phyloP scores from a whole-genome alignment of 2,888 invertebrate species.

The Acholoe squamosa region DNA sequence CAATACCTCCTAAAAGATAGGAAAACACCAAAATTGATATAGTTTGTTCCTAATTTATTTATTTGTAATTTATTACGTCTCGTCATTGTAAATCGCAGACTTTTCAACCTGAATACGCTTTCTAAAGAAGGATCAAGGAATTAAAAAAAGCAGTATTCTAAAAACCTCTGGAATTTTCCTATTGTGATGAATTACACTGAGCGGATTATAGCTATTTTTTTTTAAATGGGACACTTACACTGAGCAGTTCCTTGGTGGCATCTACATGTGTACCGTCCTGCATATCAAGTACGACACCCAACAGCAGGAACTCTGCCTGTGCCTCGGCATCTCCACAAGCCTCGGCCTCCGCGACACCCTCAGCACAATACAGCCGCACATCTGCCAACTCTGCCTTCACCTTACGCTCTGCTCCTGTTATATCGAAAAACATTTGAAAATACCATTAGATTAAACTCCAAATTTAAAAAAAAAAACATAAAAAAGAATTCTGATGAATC shows the following conservation, averaged over 20 bases:
- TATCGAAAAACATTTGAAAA: too few species aligned
- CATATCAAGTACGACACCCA: slow-evolving; percentile 78
- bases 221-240: slow-evolving; percentile 72
- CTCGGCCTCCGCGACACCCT: slow-evolving; percentile 81
- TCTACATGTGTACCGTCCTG: slow-evolving; percentile 80
- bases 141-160: not conserved
- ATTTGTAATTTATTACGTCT: too few species aligned
- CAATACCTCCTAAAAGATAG: slow-evolving; percentile 60
- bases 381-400: slow-evolving; percentile 81
- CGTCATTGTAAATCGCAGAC: too few species aligned
- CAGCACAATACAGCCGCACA: slow-evolving; percentile 80
- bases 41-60: too few species aligned
- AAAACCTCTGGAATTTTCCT: not conserved
- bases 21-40: too few species aligned
- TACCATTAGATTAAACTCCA: too few species aligned
- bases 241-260: slow-evolving; percentile 75
- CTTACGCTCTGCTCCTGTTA: slow-evolving; percentile 75
- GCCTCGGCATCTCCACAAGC: slow-evolving; percentile 80
- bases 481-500: too few species aligned
- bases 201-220: too few species aligned
- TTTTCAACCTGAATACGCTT: too few species aligned
- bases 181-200: not conserved
- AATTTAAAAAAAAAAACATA: too few species aligned
- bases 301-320: slow-evolving; percentile 80
- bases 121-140: too few species aligned